A percentile compares a stretch with the other conserved stretches of the same genome.
Conservation (phyloP, 1,140 invertebrate genomes). For the Microplitis mediator region DNA sequence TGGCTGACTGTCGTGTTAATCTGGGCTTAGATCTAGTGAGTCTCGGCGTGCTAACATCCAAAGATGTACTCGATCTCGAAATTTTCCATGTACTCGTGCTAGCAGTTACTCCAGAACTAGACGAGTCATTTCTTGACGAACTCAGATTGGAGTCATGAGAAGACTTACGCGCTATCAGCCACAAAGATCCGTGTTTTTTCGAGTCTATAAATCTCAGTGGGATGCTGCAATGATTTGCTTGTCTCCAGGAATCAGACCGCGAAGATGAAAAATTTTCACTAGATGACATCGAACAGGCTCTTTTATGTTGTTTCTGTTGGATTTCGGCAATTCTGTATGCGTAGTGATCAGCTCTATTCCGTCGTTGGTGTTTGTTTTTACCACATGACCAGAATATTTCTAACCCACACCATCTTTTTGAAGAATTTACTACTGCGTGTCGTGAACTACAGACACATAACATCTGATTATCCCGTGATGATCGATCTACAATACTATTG, state of each 20-base stretch:
- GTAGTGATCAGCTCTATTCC: conserved; percentile 71
- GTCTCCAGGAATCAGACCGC: conserved; percentile 80
- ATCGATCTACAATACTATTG: conserved; percentile 80
- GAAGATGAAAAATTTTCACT: conserved; percentile 90
- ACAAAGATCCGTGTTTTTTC: conserved; percentile 79
- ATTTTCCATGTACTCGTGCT: conserved; percentile 85
- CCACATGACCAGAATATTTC: conserved; percentile 50
- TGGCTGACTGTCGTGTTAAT: conserved; percentile 76
- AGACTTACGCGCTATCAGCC: conserved; percentile 86
- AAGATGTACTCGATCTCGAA: conserved; percentile 74
- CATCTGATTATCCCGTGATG: conserved; percentile 72
- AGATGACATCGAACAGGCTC: conserved; percentile 83
- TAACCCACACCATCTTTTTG: conserved; percentile 46
- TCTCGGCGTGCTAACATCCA: conserved; percentile 45
- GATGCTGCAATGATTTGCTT: conserved; percentile 74
- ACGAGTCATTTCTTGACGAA: conserved; percentile 86
- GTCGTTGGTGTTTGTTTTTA: conserved; percentile 48
- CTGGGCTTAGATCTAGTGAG: conserved; percentile 67
- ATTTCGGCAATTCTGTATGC: conserved; percentile 82
- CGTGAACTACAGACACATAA: conserved; percentile 75
- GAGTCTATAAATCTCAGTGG: conserved; percentile 76
- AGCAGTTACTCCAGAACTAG: conserved; percentile 81
- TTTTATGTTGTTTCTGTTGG: conserved; percentile 74
- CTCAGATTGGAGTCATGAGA: conserved; percentile 89
- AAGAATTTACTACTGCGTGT: conserved; percentile 58